phyloP scores from a whole-genome alignment of 2,113 vertebrate species.

The Alosa alosa region DNA sequence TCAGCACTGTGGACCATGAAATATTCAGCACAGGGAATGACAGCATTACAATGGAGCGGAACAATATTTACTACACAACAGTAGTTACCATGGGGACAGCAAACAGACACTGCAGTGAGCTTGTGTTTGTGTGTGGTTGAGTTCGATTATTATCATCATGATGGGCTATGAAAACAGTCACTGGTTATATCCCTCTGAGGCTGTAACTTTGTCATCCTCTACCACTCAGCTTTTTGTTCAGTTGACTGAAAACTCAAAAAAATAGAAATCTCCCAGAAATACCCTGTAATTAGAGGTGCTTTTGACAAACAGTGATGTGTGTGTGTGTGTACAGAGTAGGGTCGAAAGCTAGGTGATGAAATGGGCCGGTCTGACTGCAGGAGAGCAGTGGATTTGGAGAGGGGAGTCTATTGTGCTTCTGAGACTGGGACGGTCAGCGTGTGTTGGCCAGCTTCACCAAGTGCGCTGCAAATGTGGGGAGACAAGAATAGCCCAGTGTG shows the following conservation, averaged over 20 bases:
- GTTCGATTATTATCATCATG: neutral
- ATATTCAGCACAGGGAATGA: neutral
- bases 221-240: neutral
- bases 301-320: neutral
- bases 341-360: neutral
- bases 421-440: neutral
- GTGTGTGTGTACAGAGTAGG: neutral
- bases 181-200: neutral
- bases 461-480: neutral
- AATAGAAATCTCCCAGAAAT: neutral
- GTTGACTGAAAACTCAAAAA: neutral
- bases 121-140: neutral
- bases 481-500: neutral
- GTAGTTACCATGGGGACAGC: neutral
- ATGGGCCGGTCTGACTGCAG: neutral
- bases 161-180: neutral
- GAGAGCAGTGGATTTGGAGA: neutral
- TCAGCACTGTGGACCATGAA: neutral
- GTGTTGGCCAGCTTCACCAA: neutral
- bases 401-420: neutral
- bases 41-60: neutral
- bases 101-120: neutral
- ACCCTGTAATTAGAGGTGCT: neutral
- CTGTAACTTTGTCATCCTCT: neutral
- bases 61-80: slow-evolving; percentile 8